Percentiles rank a stretch among this genome's conserved stretches.
These are phyloP conservation scores for Brachionus calyciflorus DNA, from an alignment of 1,140 invertebrate species.

Conservation along the genomic window DNA sequence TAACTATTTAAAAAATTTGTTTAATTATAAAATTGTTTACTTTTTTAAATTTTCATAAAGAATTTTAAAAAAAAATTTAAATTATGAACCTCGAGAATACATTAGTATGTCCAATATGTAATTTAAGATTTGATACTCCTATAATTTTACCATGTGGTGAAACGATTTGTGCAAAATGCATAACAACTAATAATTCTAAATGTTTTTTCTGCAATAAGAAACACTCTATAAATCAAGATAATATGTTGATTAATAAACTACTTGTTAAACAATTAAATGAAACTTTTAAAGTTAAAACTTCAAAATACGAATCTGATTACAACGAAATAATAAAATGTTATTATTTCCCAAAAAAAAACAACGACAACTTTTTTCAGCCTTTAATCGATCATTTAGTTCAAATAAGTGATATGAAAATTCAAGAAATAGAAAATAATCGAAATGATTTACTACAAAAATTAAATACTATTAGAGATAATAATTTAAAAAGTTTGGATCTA, in stretches of 20 bases:
- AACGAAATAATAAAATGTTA: not conserved
- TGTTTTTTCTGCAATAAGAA: not conserved
- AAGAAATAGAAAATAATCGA: not conserved
- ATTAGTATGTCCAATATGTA: not conserved
- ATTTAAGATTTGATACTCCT: not conserved
- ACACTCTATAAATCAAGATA: not conserved
- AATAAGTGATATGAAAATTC: slow-evolving; percentile 1
- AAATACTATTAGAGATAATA: not conserved
- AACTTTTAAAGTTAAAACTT: not conserved
- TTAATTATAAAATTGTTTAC: too few relatives aligned
- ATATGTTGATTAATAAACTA: not conserved
- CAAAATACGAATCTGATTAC: not conserved
- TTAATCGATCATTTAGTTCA: not conserved
- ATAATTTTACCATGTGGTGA: slow-evolving; percentile 3
- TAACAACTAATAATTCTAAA: not conserved
- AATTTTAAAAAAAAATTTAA: too few relatives aligned
- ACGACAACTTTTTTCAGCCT: not conserved
- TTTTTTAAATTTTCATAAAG: too few relatives aligned
- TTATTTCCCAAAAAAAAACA: not conserved
- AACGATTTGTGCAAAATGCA: not conserved
- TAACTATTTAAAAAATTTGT: too few relatives aligned
- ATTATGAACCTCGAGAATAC: not conserved
- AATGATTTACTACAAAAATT: slow-evolving; percentile 5
- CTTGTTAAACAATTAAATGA: not conserved
- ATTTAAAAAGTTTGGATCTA: not conserved